Evolutionary conservation across 1,140 invertebrate species (phyloP), one percentile per base, ranked within the genome.

Genomic region (Drosophila funebris): DNA sequence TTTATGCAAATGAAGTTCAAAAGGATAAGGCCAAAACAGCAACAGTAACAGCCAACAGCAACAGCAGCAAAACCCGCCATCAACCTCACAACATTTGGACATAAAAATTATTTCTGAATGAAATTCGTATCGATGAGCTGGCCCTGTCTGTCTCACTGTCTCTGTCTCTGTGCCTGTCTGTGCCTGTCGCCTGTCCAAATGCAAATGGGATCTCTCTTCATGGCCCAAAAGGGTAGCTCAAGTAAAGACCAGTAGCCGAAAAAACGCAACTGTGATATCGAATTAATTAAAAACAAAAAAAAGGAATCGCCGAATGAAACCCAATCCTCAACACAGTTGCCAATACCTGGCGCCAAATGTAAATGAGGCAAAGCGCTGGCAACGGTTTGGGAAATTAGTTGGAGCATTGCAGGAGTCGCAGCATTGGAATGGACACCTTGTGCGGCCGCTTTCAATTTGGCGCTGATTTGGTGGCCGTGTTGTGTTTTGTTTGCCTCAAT

Each of bases 31-130:
- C 83, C 83, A 82, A 82, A 79, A 78, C 67, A 80, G 74, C 76
- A 85, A 62, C 61, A 69, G 56, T 37, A 56, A 18, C 73, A 68
- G 36, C 14, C 73, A 68, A 29, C 14, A 44, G 52, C 63, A 50
- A 14, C 20, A 37, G 14, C 33, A 57, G 60, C 24, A 41, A 37
- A 46, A 48, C 33, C 33, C 52, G 61, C 44, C 60, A 64, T 66
- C 68, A 56, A 50, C 68, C 68, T 50, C 69, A 72, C 83, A 87
- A 69, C 83, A 80, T 84, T 84, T 77, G 81, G 81, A 88, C 72
- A 87, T 87, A 87, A 88, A 87, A 88, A 88, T 88, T 88, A 83
- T 88, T 88, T 78, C 84, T 88, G 83, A 88, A 88, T 88, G 83
- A 88, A 88, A 85, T 84, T 88, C 78, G 83, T 66, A 87, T 88